phyloP scores from a whole-genome alignment of 2,888 invertebrate species.

The Chymomyza fuscimana region DNA sequence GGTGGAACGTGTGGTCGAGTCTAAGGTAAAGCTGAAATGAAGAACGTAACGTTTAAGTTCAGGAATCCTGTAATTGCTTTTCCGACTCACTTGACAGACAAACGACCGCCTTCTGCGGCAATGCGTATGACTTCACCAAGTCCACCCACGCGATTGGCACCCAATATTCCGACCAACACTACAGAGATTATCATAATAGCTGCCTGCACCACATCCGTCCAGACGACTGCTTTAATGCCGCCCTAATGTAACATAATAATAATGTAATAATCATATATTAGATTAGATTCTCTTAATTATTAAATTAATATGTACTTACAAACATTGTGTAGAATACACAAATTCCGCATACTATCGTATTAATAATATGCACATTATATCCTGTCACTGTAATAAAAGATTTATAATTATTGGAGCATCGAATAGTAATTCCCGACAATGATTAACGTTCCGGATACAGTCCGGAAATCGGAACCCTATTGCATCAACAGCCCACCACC shows the following conservation, averaged over 20 bases:
- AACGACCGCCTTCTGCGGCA: slow-evolving; percentile 76
- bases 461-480: too few relatives aligned
- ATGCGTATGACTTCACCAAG: slow-evolving; percentile 74
- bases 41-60: not conserved
- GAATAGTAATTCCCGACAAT: too few relatives aligned
- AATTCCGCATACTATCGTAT: slow-evolving; percentile 81
- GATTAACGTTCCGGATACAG: too few relatives aligned
- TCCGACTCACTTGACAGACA: slow-evolving; percentile 76
- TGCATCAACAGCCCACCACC: too few relatives aligned
- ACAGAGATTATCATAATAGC: slow-evolving; percentile 78
- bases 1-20: slow-evolving; percentile 83
- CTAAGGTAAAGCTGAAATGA: slow-evolving; percentile 81
- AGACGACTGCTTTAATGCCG: slow-evolving; percentile 81
- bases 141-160: slow-evolving; percentile 79
- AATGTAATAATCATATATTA: not conserved
- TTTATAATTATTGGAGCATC: too few relatives aligned
- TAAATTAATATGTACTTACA: slow-evolving; percentile 80
- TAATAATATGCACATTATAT: slow-evolving; percentile 81
- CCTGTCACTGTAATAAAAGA: slow-evolving; percentile 81
- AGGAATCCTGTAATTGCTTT: rapidly evolving
- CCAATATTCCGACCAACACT: slow-evolving; percentile 77
- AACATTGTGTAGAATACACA: slow-evolving; percentile 83
- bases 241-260: slow-evolving; percentile 67
- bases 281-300: not conserved
- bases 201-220: slow-evolving; percentile 81